A percentile compares a stretch with the other conserved stretches of the same genome.
phyloP scores from a whole-genome alignment of 2,797 vertebrate species.

The Halcyon chelicuti region DNA sequence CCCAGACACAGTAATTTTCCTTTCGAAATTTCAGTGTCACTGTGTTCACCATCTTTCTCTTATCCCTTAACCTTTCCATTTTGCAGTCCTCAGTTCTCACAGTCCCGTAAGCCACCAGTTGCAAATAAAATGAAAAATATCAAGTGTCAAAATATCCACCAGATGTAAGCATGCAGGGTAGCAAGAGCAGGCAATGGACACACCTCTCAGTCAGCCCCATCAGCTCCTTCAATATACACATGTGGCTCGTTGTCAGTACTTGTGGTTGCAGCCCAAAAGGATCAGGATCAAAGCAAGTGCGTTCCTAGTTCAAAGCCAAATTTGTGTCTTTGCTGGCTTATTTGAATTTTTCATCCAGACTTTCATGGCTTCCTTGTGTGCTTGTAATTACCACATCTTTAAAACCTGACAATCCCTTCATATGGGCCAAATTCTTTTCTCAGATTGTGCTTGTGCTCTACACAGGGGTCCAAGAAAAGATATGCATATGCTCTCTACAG shows the following conservation, averaged over 20 bases:
- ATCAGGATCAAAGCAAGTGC: conserved; percentile 72
- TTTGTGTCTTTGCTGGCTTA: conserved; percentile 73
- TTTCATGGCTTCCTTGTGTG: conserved; percentile 68
- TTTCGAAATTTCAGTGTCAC: conserved; percentile 17
- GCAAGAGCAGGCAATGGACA: conserved; percentile 25
- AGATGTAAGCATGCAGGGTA: neutral
- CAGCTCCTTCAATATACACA: conserved; percentile 44
- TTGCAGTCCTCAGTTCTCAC: neutral
- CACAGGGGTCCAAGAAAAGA: conserved; percentile 60
- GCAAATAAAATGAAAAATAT: neutral
- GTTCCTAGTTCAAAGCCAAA: conserved; percentile 73
- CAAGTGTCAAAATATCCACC: neutral
- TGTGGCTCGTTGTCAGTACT: conserved; percentile 68
- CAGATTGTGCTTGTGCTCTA: conserved; percentile 40
- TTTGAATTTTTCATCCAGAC: conserved; percentile 70
- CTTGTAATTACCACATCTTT: conserved; percentile 73
- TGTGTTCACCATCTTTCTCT: neutral
- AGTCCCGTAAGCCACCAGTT: neutral
- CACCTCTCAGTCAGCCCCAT: conserved; percentile 1
- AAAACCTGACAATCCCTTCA: conserved; percentile 70
- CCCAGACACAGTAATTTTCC: conserved; percentile 28
- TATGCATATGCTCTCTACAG: conserved; percentile 50
- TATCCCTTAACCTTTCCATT: neutral
- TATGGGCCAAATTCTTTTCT: conserved; percentile 67
- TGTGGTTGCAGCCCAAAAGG: conserved; percentile 65